Evolutionary conservation across 2,113 vertebrate genomes (phyloP), one percentile per base, ranked within the genome.

Genomic region (Alouatta palliata): DNA sequence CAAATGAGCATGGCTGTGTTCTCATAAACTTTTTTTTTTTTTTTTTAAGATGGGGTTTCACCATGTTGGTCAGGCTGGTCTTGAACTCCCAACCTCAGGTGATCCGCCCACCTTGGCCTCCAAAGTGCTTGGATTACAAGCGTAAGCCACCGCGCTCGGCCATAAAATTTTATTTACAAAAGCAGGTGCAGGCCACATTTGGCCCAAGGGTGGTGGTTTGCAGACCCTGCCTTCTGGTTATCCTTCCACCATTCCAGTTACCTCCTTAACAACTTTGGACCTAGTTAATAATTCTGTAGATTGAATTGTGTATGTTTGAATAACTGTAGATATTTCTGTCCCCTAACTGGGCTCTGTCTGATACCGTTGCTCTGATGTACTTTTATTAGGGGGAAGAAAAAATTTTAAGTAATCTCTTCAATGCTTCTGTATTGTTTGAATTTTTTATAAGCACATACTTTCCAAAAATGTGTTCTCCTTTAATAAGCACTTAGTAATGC

Each of bases 141-240:
- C n/a, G n/a, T n/a, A n/a, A n/a, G n/a, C n/a, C n/a, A n/a, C n/a
- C n/a, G n/a, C n/a, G n/a, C n/a, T n/a, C n/a, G n/a, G n/a, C n/a
- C 91, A 43, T 80, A 87, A 94, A 94, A 56, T 47, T 76, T 79
- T 80, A 91, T 75, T 79, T 66, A 79, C 45, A 76, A 90, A 95
- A 66, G 54, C 30, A 95, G 32, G 21, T 12, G 8, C 8, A 58
- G 40, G 13, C 40, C 20, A 16, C n/a, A 81, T 91, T 47, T 82
- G 47, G 8, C 14, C 58, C 70, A 68, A 0, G 8, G 17, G 6
- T 19, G 0, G 1, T 20, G 25, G 21, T 70, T 75, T 93, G 30
- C 43, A 76, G 6, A 71, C 16, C n/a, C 25, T 76, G 20, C 25
- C 27, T 54, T 95, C 27, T 16, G 75, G 17, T 75, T 85, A 17